Base-by-base conservation (phyloP, 2,797 vertebrate genomes). In the Smutsia gigantea region DNA sequence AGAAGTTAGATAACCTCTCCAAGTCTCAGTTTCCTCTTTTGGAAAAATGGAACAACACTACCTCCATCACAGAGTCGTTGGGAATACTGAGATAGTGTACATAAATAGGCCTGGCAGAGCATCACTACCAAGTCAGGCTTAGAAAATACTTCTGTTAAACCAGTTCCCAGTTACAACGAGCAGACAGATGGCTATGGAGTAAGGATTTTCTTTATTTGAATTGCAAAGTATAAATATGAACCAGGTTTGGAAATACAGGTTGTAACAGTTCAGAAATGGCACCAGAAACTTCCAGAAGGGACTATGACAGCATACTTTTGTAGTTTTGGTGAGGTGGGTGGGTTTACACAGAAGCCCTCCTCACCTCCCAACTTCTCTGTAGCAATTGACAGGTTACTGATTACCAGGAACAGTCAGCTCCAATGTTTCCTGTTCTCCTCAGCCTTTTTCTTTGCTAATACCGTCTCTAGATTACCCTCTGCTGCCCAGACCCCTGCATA, bases 191-290 rank as follows among this genome's bases (percentile, higher is more conserved):
- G n/a, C n/a, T 92, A 64, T n/a, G 6, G 23, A 39, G 37, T 90
- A 96, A 83, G 59, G 6, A 49, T 98, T 97, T 89, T 96, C 94
- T 98, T 98, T 86, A 39, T 96, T 96, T 93, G 61, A 91, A 90
- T 97, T 93, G 94, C 87, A 95, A 97, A 96, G 90, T 97, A 97
- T 95, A 98, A 98, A 98, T 97, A 98, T 79, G 96, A 98, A 97
- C 95, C 97, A 95, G 85, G 59, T 97, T 97, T 96, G 90, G 96
- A 96, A 97, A 97, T 94, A 96, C 93, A 97, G 46, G 49, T 96
- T 97, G 97, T 97, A 98, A 98, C 97, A 98, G 94, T 94, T 97
- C 84, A 97, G 66, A 95, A 95, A 78, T 87, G 97, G 97, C 95
- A 97, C 96, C 95, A 96, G 94, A 97, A 97, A 97, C 94, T 97